Evolutionary conservation across 2,888 invertebrate species (phyloP).

Genomic region (Dysmachus trigonus): DNA sequence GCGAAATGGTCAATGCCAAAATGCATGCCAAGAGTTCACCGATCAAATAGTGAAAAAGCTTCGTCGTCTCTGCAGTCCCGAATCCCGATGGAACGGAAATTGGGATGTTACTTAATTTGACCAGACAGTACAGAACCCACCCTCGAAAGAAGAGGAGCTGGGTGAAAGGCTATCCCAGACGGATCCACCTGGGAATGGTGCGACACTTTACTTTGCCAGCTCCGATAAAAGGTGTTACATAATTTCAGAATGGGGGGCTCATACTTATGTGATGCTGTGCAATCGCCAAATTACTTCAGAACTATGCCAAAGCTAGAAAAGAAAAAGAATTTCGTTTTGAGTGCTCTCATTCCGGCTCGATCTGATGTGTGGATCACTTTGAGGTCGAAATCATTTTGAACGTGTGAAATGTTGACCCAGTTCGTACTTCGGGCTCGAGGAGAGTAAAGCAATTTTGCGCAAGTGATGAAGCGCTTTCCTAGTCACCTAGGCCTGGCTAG

Average conservation of each 20-base stretch:
- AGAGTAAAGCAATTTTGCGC: not conserved
- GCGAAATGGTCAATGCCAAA: conserved; percentile 17
- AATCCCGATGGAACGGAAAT: not conserved
- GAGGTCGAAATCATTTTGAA: conserved; percentile 11
- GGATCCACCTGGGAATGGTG: not conserved
- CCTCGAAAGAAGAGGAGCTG: not conserved
- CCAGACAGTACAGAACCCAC: not conserved
- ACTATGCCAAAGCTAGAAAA: not conserved
- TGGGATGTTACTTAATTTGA: not conserved
- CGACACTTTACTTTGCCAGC: not conserved
- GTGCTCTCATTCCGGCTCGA: not conserved
- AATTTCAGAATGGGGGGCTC: not conserved
- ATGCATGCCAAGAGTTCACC: conserved; percentile 16
- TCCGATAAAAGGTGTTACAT: not conserved
- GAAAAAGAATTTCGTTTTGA: not conserved
- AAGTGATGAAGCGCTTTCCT: not conserved
- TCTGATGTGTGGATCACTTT: not conserved
- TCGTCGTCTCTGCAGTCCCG: not conserved
- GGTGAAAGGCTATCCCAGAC: not conserved
- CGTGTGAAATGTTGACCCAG: conserved; percentile 7
- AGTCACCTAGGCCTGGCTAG: not conserved
- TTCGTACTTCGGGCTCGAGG: not conserved
- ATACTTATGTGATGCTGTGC: not conserved
- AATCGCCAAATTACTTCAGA: not conserved
- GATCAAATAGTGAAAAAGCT: not conserved